A percentile compares a stretch with the other conserved stretches of the same genome.
phyloP scores from a whole-genome alignment of 2,113 vertebrate genomes.

The Gambusia affinis region DNA sequence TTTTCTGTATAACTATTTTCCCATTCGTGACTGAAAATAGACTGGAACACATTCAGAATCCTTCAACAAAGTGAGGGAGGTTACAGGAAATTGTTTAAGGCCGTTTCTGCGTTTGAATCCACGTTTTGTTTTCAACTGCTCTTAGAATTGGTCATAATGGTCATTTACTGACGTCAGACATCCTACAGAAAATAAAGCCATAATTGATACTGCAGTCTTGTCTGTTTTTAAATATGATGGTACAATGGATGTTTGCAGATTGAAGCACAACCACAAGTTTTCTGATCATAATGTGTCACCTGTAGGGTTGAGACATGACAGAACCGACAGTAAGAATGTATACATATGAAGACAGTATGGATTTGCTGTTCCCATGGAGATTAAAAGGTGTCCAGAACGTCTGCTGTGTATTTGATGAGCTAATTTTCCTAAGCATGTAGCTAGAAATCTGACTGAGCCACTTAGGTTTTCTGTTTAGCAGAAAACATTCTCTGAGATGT shows the following conservation, averaged over 20 bases:
- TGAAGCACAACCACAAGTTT: neutral
- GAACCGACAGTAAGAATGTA: constrained; percentile 3
- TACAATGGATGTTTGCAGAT: neutral
- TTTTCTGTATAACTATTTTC: too few species aligned
- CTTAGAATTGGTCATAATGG: too few species aligned
- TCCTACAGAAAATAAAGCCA: too few species aligned
- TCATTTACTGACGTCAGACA: too few species aligned
- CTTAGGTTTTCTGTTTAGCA: neutral
- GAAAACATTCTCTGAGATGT: neutral
- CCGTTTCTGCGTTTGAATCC: too few species aligned
- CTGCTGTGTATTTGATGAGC: constrained; percentile 11
- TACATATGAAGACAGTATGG: neutral
- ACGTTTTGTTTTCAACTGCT: neutral
- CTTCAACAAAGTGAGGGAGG: neutral
- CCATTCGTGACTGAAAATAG: neutral
- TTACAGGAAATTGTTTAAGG: neutral
- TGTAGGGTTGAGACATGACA: neutral
- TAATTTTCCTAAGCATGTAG: constrained; percentile 11
- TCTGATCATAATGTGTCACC: constrained; percentile 9
- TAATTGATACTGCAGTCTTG: too few species aligned
- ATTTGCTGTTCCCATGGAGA: constrained; percentile 14
- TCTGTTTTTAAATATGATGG: neutral
- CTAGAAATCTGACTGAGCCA: neutral
- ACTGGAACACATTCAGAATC: neutral
- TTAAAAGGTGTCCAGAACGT: constrained; percentile 7